These are phyloP conservation scores for Cosmopolites sordidus DNA, from an alignment of 2,888 invertebrate species.

Conservation along the genomic window DNA sequence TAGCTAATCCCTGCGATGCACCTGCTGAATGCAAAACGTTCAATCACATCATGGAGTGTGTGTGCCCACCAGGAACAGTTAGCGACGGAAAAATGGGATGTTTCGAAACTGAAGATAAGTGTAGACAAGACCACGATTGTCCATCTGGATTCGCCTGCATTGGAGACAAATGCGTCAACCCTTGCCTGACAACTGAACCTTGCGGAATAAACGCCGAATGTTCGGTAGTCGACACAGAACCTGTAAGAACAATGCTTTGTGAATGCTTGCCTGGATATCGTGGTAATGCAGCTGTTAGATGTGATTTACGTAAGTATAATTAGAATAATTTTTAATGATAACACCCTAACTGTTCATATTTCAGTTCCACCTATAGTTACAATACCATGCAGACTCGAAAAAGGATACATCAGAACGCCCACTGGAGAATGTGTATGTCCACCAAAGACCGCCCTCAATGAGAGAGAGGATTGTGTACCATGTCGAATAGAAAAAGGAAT, in stretches of 20 bases:
- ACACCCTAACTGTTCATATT: no score
- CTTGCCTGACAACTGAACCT: conserved; percentile 72
- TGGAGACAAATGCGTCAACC: conserved; percentile 75
- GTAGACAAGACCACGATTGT: conserved; percentile 76
- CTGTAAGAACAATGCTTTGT: conserved; percentile 84
- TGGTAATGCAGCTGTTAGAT: conserved; percentile 81
- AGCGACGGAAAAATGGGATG: conserved; percentile 63
- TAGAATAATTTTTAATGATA: no score
- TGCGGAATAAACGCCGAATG: conserved; percentile 80
- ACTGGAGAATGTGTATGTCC: conserved; percentile 71
- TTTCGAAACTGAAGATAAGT: conserved; percentile 57
- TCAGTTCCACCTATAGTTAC: conserved; percentile 37
- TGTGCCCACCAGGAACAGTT: conserved; percentile 72
- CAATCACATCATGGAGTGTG: conserved; percentile 72
- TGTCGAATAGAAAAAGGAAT: conserved; percentile 70
- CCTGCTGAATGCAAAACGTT: conserved; percentile 73
- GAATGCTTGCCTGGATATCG: conserved; percentile 80
- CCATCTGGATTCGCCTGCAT: conserved; percentile 80
- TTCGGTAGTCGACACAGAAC: conserved; percentile 72
- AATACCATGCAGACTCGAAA: conserved; percentile 61
- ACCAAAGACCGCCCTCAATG: conserved; percentile 70
- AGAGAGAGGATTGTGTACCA: conserved; percentile 71
- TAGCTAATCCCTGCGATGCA: conserved; percentile 63
- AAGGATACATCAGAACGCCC: conserved; percentile 62
- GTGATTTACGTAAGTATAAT: conserved; percentile 68